Evolutionary conservation across 2,797 vertebrate species (phyloP).

Genomic region (Dendrocincla fuliginosa): DNA sequence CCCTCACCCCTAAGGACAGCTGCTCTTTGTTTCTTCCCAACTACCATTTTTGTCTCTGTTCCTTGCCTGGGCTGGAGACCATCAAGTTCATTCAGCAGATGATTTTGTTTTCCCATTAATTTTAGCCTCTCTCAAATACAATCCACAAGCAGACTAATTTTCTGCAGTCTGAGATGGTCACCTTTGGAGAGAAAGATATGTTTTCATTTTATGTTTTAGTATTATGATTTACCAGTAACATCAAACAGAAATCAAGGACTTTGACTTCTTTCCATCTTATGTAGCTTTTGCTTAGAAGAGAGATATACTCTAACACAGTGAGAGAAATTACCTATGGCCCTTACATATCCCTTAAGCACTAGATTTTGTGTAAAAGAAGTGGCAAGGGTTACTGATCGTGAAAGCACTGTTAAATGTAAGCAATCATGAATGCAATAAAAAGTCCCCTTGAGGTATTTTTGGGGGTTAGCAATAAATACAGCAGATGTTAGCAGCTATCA

Average conservation of each 20-base stretch:
- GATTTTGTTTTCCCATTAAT: not conserved
- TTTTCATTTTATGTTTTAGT: not conserved
- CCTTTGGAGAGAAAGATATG: not conserved
- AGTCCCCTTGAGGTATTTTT: not conserved
- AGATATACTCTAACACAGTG: not conserved
- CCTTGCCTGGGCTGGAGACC: not conserved
- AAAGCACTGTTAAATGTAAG: not conserved
- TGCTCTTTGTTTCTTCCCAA: not conserved
- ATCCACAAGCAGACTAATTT: not conserved
- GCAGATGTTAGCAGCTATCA: not conserved
- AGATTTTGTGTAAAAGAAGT: conserved; percentile 41
- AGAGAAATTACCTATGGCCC: not conserved
- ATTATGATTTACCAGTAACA: not conserved
- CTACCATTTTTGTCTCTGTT: not conserved
- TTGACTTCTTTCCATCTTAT: not conserved
- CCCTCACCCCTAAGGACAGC: not conserved
- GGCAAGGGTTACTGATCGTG: conserved; percentile 13
- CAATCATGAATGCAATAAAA: conserved; percentile 38
- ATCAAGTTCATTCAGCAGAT: not conserved
- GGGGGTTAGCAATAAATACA: not conserved
- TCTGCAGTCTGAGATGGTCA: not conserved
- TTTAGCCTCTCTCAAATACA: not conserved
- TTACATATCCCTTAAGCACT: not conserved
- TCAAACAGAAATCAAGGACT: not conserved
- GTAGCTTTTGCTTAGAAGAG: not conserved